Conservation (phyloP, 2,797 vertebrate genomes). For the Alfaro cultratus region DNA sequence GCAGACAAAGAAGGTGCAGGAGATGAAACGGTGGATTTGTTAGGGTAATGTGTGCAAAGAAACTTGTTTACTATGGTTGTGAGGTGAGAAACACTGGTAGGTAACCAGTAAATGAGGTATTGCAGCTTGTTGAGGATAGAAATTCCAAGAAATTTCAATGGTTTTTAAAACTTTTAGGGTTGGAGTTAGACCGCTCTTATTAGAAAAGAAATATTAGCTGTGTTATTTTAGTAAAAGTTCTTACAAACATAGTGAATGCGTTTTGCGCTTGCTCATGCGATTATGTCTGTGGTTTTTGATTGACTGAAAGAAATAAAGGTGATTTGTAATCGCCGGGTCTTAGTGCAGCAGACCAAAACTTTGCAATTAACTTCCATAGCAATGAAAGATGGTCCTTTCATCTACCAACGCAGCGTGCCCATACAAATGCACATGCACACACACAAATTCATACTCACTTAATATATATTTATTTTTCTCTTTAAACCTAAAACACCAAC, state of each 20-base stretch:
- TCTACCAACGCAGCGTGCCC: neutral
- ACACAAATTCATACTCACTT: conserved; percentile 5
- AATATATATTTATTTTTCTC: conserved; percentile 20
- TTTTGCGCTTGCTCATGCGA: conserved; percentile 6
- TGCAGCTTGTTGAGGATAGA: neutral
- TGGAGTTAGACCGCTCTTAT: neutral
- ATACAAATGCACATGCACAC: conserved; percentile 1
- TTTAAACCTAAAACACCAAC: conserved; percentile 14
- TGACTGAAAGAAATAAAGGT: conserved; percentile 62
- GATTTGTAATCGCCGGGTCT: conserved; percentile 56
- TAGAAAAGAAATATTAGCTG: neutral
- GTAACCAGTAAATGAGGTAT: neutral
- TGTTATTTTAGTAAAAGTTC: neutral
- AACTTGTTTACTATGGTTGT: conserved; percentile 7
- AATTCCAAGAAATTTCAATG: neutral
- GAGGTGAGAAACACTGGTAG: neutral
- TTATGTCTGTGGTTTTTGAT: conserved; percentile 44
- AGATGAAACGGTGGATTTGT: conserved; percentile 7
- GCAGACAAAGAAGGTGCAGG: conserved; percentile 13
- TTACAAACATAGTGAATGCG: neutral
- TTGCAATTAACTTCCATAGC: conserved; percentile 65
- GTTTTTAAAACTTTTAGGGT: neutral
- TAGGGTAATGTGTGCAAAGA: conserved; percentile 1
- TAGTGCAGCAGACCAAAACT: conserved; percentile 62
- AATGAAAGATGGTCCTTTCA: conserved; percentile 37